Conservation (phyloP, 2,888 invertebrate genomes). For the Apeira syringaria region DNA sequence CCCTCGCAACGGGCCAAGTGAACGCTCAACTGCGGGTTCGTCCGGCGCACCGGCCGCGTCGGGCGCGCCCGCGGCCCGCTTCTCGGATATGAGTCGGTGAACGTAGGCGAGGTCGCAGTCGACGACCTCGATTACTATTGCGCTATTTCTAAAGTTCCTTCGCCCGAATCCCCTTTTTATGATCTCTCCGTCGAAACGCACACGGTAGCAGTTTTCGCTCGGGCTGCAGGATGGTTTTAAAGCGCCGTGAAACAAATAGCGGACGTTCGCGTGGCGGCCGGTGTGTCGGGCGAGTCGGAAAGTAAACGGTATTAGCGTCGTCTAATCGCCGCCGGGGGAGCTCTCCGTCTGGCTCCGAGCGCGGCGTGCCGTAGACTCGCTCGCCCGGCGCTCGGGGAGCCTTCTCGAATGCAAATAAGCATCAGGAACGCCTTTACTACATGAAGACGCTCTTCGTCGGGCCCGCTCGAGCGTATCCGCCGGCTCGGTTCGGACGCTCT, state of each 20-base stretch:
- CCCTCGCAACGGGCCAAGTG: constrained; percentile 75
- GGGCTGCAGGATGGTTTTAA: constrained; percentile 65
- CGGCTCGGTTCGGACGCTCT: constrained; percentile 57
- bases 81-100: constrained; percentile 23
- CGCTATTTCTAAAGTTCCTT: constrained; percentile 16
- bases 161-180: constrained; percentile 5
- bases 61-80: constrained; percentile 59
- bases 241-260: constrained; percentile 72
- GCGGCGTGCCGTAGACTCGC: constrained; percentile 66
- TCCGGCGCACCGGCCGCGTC: constrained; percentile 73
- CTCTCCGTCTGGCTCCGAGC: constrained; percentile 62
- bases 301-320: constrained; percentile 82
- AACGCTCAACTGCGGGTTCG: constrained; percentile 79
- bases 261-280: constrained; percentile 71
- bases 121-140: constrained; percentile 17
- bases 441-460: constrained; percentile 76
- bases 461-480: constrained; percentile 69
- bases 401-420: constrained; percentile 82
- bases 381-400: constrained; percentile 70
- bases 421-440: constrained; percentile 78
- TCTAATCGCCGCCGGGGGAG: constrained; percentile 81
- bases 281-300: constrained; percentile 77
- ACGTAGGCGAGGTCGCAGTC: constrained; percentile 18
- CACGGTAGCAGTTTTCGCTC: constrained; percentile 27
- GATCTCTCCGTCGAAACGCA: constrained; percentile 8